Percentiles rank a stretch among this genome's conserved stretches.
Conservation (phyloP, 1,140 invertebrate species). For the Lineus longissimus region DNA sequence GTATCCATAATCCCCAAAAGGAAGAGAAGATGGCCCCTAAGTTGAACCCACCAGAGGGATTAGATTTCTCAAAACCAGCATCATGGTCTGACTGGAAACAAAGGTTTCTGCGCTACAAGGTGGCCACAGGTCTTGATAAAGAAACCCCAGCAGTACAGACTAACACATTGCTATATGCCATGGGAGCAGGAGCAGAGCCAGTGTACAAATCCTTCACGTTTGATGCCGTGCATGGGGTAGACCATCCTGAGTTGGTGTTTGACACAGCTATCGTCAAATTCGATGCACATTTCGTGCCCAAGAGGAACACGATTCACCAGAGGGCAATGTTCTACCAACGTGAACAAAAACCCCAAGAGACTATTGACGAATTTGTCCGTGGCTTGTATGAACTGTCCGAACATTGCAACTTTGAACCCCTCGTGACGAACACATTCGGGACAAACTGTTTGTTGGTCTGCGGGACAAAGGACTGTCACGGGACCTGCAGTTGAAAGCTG, state of each 20-base stretch:
- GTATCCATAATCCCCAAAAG: too few species aligned
- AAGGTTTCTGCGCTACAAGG: conserved; percentile 11
- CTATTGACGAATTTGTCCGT: conserved; percentile 12
- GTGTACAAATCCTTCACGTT: conserved; percentile 8
- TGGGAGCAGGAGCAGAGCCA: conserved; percentile 18
- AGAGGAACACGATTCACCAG: conserved; percentile 18
- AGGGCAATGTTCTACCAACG: conserved; percentile 9
- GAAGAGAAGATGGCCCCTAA: conserved; percentile 6
- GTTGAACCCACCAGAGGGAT: conserved; percentile 15
- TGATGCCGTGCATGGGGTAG: neutral
- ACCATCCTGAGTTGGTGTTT: conserved; percentile 2
- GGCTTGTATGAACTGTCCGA: conserved; percentile 15
- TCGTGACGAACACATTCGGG: conserved; percentile 12
- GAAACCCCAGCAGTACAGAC: conserved; percentile 14
- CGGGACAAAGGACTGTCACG: conserved; percentile 9
- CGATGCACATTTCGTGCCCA: conserved; percentile 20
- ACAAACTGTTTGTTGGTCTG: conserved; percentile 15
- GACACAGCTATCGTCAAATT: conserved; percentile 16
- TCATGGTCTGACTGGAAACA: conserved; percentile 16
- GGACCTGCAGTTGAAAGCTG: conserved; percentile 16
- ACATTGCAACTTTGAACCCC: conserved; percentile 15
- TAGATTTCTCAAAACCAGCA: conserved; percentile 12
- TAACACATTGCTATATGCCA: conserved; percentile 15
- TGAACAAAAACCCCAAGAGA: conserved; percentile 9
- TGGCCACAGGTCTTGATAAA: conserved; percentile 12